Base-by-base conservation (phyloP, 2,797 vertebrate species). In the Diplodus puntazzo region DNA sequence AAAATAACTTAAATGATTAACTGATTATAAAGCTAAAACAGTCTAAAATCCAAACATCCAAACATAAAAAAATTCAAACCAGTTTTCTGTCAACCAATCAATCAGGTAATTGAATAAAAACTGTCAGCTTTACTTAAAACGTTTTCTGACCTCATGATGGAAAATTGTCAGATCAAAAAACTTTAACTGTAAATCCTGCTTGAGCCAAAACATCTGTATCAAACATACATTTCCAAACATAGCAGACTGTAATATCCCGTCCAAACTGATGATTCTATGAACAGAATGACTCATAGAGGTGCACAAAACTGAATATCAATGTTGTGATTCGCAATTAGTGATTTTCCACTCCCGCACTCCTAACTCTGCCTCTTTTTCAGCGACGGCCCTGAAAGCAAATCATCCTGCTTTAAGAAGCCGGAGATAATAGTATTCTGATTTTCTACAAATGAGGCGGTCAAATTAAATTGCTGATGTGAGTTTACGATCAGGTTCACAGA, bases 401-500 rank as follows among this genome's bases (percentile, higher is more conserved):
- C 25, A 73, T 73, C 75, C 54, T 73, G 48, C 21, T 49, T 73
- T 72, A 80, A 64, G 58, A 75, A 73, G 52, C 75, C 0, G 0
- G 80, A 63, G 60, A 80, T 77, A 66, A 87, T 75, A 68, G 75
- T 34, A 5, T 60, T 73, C 42, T 64, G 60, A 42, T 72, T 80
- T 64, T 49, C 65, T 46, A 45, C 27, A 72, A 81, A 85, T 72
- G 39, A 85, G 71, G 55, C 53, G 53, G 57, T 52, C 30, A n/a
- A 69, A 84, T 75, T 34, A 73, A 88, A 86, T 73, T 76, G 69
- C 60, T 30, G 42, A 5, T 27, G 39, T 72, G 72, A 73, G 45
- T 78, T 85, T 75, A 72, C 65, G 71, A 83, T 73, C 53, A 42
- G 64, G 82, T 72, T 88, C 75, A 62, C 58, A 69, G 52, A 82